Evolutionary conservation across 2,113 vertebrate genomes (phyloP), one percentile per base, ranked within the genome.

Genomic region (Thinocorus orbignyianus): DNA sequence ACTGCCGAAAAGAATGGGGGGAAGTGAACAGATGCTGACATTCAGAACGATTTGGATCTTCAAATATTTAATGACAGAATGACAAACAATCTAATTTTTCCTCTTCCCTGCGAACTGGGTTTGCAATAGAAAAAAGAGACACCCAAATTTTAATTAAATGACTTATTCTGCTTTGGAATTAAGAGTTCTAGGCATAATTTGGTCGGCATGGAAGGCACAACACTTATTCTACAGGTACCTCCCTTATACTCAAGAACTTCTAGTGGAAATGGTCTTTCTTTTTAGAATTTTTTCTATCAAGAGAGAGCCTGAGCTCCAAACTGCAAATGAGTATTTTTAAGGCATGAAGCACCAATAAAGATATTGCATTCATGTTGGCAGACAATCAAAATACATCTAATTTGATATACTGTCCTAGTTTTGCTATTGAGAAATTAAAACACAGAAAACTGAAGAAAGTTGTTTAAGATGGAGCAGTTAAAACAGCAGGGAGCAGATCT

Each of bases 11-110:
- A 91, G 68, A 88, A 91, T n/a, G 10, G 9, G 44, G 39, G 52
- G 51, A 97, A 96, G 94, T 65, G 39, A 94, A 77, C 73, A 80
- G 71, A 90, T 19, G 60, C n/a, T 51, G 81, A 78, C 74, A 93
- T 73, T 80, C 55, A 80, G 44, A 71, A 78, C 0, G 0, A 93
- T 3, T 78, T 44, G 23, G 24, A 68, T 86, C 16, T 86, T 84
- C 35, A 71, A 65, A 55, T 88, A 88, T 70, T 92, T 92, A 89
- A 84, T 28, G 39, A 84, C 8, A 15, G 61, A 92, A 95, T 62
- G 58, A 83, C 6, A 6, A 95, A 81, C 51, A 72, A 81, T 19
- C n/a, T 86, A 28, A 44, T 91, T 86, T 62, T 93, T 88, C n/a
- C n/a, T 83, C 28, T 46, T 83, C 74, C 54, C 77, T 88, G 37